phyloP scores from a whole-genome alignment of 2,888 invertebrate species.

The Dione vanillae region DNA sequence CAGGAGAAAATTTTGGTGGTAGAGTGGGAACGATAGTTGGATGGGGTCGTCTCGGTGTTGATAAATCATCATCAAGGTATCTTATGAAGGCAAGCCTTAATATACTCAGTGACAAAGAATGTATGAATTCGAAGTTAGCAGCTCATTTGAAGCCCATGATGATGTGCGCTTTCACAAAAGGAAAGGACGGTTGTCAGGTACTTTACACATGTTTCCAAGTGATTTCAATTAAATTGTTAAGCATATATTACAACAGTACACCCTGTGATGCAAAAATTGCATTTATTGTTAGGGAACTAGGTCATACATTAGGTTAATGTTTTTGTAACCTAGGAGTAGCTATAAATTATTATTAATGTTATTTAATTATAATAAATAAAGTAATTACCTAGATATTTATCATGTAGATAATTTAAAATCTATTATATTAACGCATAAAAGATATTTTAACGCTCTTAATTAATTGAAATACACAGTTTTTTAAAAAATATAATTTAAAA shows the following conservation, averaged over 20 bases:
- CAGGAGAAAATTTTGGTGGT: constrained; percentile 73
- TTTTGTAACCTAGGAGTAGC: too few relatives aligned
- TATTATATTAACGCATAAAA: too few relatives aligned
- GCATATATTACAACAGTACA: not conserved
- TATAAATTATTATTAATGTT: too few relatives aligned
- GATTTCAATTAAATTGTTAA: not conserved
- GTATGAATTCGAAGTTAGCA: constrained; percentile 68
- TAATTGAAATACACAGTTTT: too few relatives aligned
- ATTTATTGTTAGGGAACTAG: too few relatives aligned
- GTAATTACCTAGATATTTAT: too few relatives aligned
- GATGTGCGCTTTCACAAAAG: constrained; percentile 86
- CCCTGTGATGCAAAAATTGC: too few relatives aligned
- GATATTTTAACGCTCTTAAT: too few relatives aligned
- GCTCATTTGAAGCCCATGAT: constrained; percentile 80
- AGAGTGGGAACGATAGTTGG: constrained; percentile 79
- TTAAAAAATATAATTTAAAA: too few relatives aligned
- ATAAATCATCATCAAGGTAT: constrained; percentile 73
- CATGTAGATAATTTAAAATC: too few relatives aligned
- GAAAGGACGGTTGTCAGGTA: constrained; percentile 87
- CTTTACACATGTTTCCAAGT: not conserved
- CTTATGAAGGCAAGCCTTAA: constrained; percentile 76
- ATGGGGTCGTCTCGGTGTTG: constrained; percentile 80
- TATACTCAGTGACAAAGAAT: constrained; percentile 72
- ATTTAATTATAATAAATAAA: too few relatives aligned
- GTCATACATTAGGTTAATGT: too few relatives aligned